Conservation (phyloP, 2,797 vertebrate species). For the Poeciliopsis paucimaculata region DNA sequence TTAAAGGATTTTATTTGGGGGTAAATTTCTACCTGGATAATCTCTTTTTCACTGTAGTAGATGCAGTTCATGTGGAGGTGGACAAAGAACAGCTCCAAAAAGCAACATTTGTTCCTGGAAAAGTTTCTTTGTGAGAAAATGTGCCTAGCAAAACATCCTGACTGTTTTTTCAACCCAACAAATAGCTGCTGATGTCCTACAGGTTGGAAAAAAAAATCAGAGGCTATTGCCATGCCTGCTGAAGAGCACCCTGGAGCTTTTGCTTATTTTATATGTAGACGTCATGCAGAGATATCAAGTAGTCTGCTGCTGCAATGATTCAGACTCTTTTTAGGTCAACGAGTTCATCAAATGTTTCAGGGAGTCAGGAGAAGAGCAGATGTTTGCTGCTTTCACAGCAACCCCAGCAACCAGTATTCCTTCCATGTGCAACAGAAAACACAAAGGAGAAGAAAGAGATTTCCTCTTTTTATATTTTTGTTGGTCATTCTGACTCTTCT, state of each 20-base stretch:
- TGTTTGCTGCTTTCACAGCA: conserved; percentile 13
- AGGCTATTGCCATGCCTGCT: neutral
- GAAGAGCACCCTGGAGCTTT: neutral
- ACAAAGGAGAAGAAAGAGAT: neutral
- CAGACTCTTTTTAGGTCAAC: neutral
- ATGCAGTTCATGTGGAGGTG: neutral
- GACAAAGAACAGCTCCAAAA: neutral
- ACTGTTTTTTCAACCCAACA: neutral
- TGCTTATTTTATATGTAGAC: conserved; percentile 1
- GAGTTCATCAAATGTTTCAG: conserved; percentile 18
- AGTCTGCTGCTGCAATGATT: conserved; percentile 2
- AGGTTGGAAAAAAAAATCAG: neutral
- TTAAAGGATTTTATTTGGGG: neutral
- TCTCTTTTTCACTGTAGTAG: neutral
- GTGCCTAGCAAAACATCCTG: neutral
- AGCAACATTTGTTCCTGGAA: neutral
- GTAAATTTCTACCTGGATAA: neutral
- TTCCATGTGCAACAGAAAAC: conserved; percentile 31
- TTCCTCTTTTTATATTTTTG: neutral
- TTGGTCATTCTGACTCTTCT: neutral
- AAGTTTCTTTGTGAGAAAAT: neutral
- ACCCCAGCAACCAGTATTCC: conserved; percentile 31
- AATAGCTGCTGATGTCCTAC: neutral
- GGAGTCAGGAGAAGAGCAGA: conserved; percentile 32
- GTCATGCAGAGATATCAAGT: conserved; percentile 7